Conservation (phyloP, 2,888 invertebrate genomes). For the Drosophila anceps region DNA sequence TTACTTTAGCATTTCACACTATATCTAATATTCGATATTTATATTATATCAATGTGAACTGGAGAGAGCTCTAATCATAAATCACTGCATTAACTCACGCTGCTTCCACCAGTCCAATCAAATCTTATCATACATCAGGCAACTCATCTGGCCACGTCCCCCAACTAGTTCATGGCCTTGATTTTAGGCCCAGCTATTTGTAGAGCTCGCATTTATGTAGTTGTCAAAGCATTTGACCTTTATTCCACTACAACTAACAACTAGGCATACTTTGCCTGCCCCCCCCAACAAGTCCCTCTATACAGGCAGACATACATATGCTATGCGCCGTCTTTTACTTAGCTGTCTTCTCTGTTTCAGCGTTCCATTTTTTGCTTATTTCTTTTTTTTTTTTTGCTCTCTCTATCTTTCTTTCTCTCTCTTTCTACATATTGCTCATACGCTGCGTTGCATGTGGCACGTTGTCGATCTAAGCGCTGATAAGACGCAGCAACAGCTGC, state of each 20-base stretch:
- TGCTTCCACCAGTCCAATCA: background rate
- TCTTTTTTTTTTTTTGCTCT: background rate
- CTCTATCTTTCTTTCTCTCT: background rate
- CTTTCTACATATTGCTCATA: constrained; percentile 51
- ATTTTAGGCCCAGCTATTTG: constrained; percentile 12
- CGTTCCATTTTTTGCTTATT: constrained; percentile 1
- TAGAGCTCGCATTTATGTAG: constrained; percentile 2
- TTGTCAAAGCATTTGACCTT: constrained; percentile 25
- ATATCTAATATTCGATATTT: background rate
- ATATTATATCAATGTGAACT: background rate
- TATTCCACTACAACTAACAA: constrained; percentile 14
- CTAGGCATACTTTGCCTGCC: background rate
- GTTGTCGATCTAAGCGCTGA: constrained; percentile 66
- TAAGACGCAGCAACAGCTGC: constrained; percentile 72
- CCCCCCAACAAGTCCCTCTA: background rate
- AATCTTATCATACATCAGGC: background rate
- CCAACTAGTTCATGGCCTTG: constrained; percentile 6
- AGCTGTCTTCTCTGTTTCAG: constrained; percentile 5
- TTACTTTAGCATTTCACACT: too few relatives aligned
- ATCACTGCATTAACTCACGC: constrained; percentile 2
- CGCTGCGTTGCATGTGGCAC: constrained; percentile 51
- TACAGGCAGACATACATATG: constrained; percentile 20
- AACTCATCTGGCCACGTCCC: background rate
- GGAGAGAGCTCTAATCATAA: background rate
- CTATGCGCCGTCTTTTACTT: constrained; percentile 3